phyloP scores from a whole-genome alignment of 1,140 invertebrate genomes.

The Pachypeltis micranthus region DNA sequence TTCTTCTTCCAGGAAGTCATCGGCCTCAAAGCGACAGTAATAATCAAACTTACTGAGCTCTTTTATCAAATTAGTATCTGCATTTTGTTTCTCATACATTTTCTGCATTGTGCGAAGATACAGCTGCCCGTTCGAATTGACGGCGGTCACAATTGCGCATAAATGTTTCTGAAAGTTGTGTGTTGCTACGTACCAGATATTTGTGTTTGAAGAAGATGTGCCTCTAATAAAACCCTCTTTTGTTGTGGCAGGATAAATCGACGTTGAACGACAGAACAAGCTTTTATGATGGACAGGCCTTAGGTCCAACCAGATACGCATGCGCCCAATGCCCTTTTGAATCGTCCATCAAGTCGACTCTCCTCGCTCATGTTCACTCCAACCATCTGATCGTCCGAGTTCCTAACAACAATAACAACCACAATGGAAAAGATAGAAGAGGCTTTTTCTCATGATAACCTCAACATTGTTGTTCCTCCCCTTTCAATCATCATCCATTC shows the following conservation, averaged over 20 bases:
- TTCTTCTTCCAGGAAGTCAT: too few species aligned
- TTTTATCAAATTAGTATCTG: too few species aligned
- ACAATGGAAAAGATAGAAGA: background rate
- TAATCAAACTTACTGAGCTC: too few species aligned
- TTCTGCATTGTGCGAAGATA: too few species aligned
- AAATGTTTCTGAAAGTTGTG: too few species aligned
- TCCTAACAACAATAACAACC: constrained; percentile 4
- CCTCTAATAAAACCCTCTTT: background rate
- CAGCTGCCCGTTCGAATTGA: too few species aligned
- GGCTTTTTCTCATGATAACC: background rate
- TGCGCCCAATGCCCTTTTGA: constrained; percentile 1
- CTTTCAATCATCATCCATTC: too few species aligned
- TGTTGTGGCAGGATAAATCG: background rate
- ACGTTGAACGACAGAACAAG: background rate
- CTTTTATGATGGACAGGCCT: background rate
- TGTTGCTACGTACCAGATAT: too few species aligned
- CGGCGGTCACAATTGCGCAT: too few species aligned
- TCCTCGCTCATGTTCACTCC: background rate
- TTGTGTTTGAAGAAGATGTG: too few species aligned
- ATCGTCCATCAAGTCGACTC: background rate
- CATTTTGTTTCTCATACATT: too few species aligned
- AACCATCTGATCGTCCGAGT: constrained; percentile 1
- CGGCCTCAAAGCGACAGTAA: too few species aligned
- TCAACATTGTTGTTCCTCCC: background rate
- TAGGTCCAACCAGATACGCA: background rate